phyloP scores from a whole-genome alignment of 2,113 vertebrate genomes.

The Gallinago media region DNA sequence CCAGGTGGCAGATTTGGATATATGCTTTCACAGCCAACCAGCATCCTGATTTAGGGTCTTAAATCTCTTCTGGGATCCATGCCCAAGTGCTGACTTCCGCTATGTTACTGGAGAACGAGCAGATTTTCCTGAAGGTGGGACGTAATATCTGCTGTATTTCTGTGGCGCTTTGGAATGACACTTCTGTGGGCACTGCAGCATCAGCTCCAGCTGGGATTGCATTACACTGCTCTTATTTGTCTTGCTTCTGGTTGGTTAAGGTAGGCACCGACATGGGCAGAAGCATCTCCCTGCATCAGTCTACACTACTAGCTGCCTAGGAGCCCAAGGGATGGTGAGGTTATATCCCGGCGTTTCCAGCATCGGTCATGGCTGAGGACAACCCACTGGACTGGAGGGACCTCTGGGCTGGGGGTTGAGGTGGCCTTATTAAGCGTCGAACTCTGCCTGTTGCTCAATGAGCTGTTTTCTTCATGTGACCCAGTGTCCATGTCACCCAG shows the following conservation, averaged over 20 bases:
- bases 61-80: neutral
- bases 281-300: neutral
- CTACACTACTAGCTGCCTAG: neutral
- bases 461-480: neutral
- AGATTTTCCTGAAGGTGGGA: neutral
- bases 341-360: neutral
- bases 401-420: neutral
- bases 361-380: neutral
- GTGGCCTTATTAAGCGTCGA: neutral
- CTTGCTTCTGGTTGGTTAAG: neutral
- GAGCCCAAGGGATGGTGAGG: rapidly evolving
- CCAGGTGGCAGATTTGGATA: neutral
- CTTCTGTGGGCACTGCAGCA: neutral
- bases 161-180: neutral
- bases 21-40: neutral
- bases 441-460: neutral
- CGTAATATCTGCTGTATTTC: neutral
- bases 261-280: neutral
- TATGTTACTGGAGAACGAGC: neutral
- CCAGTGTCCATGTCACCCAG: neutral
- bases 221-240: neutral
- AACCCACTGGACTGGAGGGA: neutral
- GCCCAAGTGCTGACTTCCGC: neutral
- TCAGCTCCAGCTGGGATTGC: neutral
- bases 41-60: neutral